Base-by-base conservation (phyloP, 2,797 vertebrate species). In the Gadopsis bispinosus region DNA sequence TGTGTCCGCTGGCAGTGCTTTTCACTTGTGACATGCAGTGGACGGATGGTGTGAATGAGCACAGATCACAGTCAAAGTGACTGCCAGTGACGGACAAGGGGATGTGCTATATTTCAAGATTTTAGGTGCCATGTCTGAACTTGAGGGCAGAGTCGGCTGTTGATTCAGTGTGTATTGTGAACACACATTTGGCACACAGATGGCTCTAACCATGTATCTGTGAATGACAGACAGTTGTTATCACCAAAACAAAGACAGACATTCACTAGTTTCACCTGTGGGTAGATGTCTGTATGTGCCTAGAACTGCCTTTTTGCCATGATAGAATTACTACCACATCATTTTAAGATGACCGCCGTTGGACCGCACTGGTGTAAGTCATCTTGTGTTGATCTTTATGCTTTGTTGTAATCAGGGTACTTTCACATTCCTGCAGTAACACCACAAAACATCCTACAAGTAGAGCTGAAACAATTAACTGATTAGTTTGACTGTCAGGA, bases 1-100 rank as follows among this genome's bases (percentile, higher is more conserved):
- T 65, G 50, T 31, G 50, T 58, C 68, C 10, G 19, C 29, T 70
- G 67, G 37, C 20, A 20, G 8, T 20, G 37, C 39, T 74, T 74
- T 81, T 74, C 70, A 61, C 69, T 65, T 31, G 65, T 83, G 80
- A 73, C 58, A 73, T 82, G 56, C 12, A 68, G 56, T 11, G 48
- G 77, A 77, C 80, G 83, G 75, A 83, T 90, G 85, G 85, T 68
- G 79, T 58, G 66, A 69, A 31, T 20, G 33, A 69, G 69, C 66
- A n/a, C 56, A 75, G 80, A 89, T 72, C 56, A 76, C 74, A 68
- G 73, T 65, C 26, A 26, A 26, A 26, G 26, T 26, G 26, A 26
- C 26, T 26, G 26, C 26, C 26, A 26, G 26, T 26, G 26, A 26
- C 26, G 26, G 26, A 26, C 26, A 26, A 26, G 26, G 26, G 26